These are phyloP conservation scores for Malacoraja senta DNA, from an alignment of 2,797 vertebrate genomes.

Conservation along the genomic window DNA sequence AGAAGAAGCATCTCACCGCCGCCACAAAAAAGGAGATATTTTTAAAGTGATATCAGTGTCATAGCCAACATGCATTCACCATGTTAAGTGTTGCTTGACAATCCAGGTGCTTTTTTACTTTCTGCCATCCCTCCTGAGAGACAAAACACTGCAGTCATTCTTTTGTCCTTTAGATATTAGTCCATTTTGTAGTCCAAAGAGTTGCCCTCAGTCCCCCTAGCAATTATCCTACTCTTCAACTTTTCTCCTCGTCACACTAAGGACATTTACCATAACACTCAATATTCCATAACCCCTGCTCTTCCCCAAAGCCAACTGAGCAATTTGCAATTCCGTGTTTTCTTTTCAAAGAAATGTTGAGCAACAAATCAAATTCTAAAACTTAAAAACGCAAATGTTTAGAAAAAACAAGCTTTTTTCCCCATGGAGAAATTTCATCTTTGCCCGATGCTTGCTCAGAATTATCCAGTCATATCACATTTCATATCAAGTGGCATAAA, in stretches of 20 bases:
- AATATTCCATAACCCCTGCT: too few species aligned
- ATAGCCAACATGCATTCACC: not conserved
- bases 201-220: not conserved
- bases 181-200: not conserved
- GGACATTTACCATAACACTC: not conserved
- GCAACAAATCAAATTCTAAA: not conserved
- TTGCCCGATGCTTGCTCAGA: not conserved
- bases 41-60: not conserved
- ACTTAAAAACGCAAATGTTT: not conserved
- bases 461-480: not conserved
- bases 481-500: not conserved
- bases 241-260: not conserved
- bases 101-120: not conserved
- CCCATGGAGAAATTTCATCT: not conserved
- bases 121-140: not conserved
- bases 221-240: not conserved
- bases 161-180: not conserved
- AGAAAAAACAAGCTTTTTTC: not conserved
- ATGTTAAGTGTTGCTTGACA: not conserved
- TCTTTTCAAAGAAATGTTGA: not conserved
- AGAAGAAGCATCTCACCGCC: not conserved
- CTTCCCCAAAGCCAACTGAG: not conserved
- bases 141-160: not conserved
- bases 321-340: not conserved
- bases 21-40: not conserved